Percentiles rank a stretch among this genome's conserved stretches.
Evolutionary conservation across 1,140 invertebrate genomes (phyloP).

Genomic region (Megalonaias nervosa): DNA sequence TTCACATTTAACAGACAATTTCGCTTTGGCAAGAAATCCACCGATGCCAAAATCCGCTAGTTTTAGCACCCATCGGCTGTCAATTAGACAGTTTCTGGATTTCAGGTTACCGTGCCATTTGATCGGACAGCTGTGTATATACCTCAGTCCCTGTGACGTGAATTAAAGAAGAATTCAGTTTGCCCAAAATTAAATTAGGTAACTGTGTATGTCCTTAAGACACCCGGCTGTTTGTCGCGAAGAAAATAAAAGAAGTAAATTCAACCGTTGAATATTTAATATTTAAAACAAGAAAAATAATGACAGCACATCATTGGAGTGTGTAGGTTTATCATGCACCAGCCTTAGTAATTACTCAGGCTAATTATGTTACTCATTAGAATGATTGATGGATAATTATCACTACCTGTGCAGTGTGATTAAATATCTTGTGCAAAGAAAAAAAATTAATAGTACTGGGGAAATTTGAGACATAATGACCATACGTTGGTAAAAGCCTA

Average conservation of each 20-base stretch:
- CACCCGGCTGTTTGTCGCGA: neutral
- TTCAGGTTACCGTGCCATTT: constrained; percentile 91
- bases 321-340: no score
- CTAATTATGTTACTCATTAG: neutral
- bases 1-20: no score
- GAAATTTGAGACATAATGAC: neutral
- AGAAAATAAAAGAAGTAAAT: neutral
- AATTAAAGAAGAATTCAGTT: neutral
- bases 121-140: constrained; percentile 87
- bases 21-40: constrained; percentile 75
- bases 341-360: no score
- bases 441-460: neutral
- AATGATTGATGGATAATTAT: neutral
- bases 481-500: neutral
- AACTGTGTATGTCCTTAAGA: neutral
- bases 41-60: constrained; percentile 90
- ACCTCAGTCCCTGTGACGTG: constrained; percentile 62
- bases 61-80: constrained; percentile 95
- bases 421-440: neutral
- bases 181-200: neutral
- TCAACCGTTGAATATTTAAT: no score
- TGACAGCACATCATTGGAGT: no score
- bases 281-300: no score
- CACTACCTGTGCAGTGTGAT: neutral
- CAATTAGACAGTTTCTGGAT: constrained; percentile 92